Evolutionary conservation across 1,140 invertebrate species (phyloP).

Genomic region (Conopomorpha cramerella): DNA sequence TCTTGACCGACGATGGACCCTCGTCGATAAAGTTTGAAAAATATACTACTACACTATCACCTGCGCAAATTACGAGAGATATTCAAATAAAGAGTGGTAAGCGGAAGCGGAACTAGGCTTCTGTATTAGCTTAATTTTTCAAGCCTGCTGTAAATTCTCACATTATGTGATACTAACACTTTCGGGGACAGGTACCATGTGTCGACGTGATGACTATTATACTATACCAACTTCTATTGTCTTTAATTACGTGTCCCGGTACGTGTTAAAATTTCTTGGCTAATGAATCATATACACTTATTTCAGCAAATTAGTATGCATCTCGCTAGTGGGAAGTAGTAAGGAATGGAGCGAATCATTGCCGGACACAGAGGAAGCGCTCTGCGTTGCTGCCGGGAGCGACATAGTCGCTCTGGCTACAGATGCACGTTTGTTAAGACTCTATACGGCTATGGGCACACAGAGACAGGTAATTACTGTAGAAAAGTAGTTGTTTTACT

Average conservation of each 20-base stretch:
- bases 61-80: no score
- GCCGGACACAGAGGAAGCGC: conserved; percentile 76
- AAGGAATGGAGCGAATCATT: conserved; percentile 88
- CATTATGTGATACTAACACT: background rate
- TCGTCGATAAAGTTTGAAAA: no score
- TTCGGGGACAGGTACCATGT: background rate
- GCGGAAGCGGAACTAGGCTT: no score
- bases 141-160: background rate
- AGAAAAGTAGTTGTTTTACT: background rate
- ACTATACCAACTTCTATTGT: background rate
- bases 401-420: conserved; percentile 82
- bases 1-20: no score
- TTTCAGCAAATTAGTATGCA: conserved; percentile 72
- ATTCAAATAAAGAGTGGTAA: no score
- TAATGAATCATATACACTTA: conserved; percentile 2
- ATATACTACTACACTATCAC: no score
- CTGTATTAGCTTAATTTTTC: background rate
- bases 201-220: background rate
- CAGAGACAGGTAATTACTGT: conserved; percentile 72
- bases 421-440: conserved; percentile 69
- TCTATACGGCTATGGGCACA: conserved; percentile 85
- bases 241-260: no score
- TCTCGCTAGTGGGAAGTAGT: conserved; percentile 77
- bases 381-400: conserved; percentile 72
- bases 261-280: no score